Base-by-base conservation (phyloP, 2,797 vertebrate species). In the Neoniphon sammara region DNA sequence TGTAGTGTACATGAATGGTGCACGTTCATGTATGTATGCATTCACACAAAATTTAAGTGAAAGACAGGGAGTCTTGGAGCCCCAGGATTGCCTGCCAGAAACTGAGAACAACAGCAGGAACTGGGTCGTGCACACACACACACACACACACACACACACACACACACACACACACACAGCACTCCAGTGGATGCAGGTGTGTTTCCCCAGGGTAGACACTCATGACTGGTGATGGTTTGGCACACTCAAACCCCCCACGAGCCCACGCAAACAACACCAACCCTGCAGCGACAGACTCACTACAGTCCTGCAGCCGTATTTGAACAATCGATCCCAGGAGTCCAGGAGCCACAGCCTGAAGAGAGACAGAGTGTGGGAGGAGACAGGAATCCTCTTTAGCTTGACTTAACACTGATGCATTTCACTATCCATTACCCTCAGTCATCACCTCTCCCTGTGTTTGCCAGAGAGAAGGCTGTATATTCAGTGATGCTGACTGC, bases 311-410 rank as follows among this genome's bases (percentile, higher is more conserved):
- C 25, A 80, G 73, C 56, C 30, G 60, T 81, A 68, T 85, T 88
- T 85, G 64, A 84, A 78, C 81, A 87, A 82, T 80, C 46, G 20
- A 86, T 86, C 72, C 25, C 61, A n/a, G 67, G 46, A 82, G 60
- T 68, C 21, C 63, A 65, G 73, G 71, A 84, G 66, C 78, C 52
- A 52, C 34, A 23, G 44, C 15, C 70, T 42, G 42, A 54, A 66
- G 27, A 49, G 60, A 66, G 61, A 73, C 60, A 59, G 63, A 62
- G 55, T 61, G 72, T 66, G 70, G 75, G 81, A 71, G 46, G 78
- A 86, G 74, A 87, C 80, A 80, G 68, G 76, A 86, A 86, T 83
- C 66, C 20, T 70, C 81, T 87, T 85, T 75, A 70, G 87, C 86
- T 84, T 1, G 39, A 49, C 67, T 78, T 73, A 50, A 77, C 79